A percentile compares a stretch with the other conserved stretches of the same genome.
These are phyloP conservation scores for Pteromalus puparum DNA, from an alignment of 1,140 invertebrate species.

Conservation along the genomic window DNA sequence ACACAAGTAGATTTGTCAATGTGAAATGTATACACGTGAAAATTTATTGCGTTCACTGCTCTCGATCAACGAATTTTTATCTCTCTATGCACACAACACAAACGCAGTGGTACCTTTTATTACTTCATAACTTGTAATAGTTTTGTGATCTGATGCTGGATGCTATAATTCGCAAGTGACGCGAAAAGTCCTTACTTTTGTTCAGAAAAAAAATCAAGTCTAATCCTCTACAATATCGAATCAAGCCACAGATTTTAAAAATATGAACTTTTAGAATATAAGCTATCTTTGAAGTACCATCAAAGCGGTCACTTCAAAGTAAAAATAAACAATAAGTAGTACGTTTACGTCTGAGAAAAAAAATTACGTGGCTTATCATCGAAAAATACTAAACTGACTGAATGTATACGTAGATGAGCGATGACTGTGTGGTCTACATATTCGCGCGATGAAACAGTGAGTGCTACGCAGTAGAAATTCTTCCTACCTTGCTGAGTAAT, in stretches of 20 bases:
- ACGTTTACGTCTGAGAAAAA: constrained; percentile 15
- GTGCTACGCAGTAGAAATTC: constrained; percentile 65
- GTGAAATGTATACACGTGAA: constrained; percentile 4
- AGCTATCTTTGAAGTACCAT: not conserved
- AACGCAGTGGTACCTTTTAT: constrained; percentile 70
- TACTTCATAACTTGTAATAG: constrained; percentile 65
- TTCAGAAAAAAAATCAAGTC: constrained; percentile 41
- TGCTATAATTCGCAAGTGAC: constrained; percentile 58
- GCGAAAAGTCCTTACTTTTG: constrained; percentile 37
- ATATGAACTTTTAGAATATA: not conserved
- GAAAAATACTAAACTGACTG: constrained; percentile 30
- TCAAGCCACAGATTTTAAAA: constrained; percentile 21
- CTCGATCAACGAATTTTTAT: constrained; percentile 21
- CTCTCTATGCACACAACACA: constrained; percentile 59
- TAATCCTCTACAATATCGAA: constrained; percentile 24
- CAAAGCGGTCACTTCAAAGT: not conserved
- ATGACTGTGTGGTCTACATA: constrained; percentile 36
- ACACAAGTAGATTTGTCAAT: constrained; percentile 15
- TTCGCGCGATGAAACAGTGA: constrained; percentile 45
- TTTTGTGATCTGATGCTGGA: constrained; percentile 62
- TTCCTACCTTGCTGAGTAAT: constrained; percentile 83
- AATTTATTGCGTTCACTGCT: constrained; percentile 44
- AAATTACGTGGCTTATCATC: constrained; percentile 30
- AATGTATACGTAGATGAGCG: constrained; percentile 37
- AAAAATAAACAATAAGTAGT: constrained; percentile 27